Base-by-base conservation (phyloP, 2,113 vertebrate genomes). In the Anolis carolinensis region DNA sequence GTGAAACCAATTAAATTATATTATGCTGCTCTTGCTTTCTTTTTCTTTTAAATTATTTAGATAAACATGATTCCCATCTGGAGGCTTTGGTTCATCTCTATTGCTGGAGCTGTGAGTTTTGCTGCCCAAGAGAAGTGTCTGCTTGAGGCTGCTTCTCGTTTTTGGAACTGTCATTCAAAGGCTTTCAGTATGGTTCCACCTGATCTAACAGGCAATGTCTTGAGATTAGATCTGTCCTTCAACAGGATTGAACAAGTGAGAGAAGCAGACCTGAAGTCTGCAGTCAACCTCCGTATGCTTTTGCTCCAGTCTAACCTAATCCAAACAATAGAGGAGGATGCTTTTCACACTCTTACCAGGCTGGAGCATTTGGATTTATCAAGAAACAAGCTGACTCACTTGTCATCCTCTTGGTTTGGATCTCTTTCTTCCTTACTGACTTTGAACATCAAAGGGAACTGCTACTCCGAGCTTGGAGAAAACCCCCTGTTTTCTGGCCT, bases 291-390 rank as follows among this genome's bases (percentile, higher is more conserved):
- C 72, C 83, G 55, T 89, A 27, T 16, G 10, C 93, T 98, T 80
- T 84, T 91, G 48, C 81, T 98, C 84, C 94, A 86, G 18, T 88
- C 74, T 84, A 98, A 96, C 36, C 0, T 59, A 59, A 96, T 98
- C 85, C 63, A 65, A 34, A 87, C 39, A 0, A 96, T 98, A 87
- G 95, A 96, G 0, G 39, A 93, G 18, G 86, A 94, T 1, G 93
- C 97, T 0, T 98, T 98, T 86, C 1, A 0, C 7, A 89, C 90
- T 1, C 95, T 97, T 75, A 23, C 2, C 65, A 93, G 89, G 27
- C 94, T 98, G 13, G 92, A 97, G 88, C 90, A 91, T 74, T 92
- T 98, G 92, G 96, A 98, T 83, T 93, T 98, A 86, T 97, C 97
- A 1, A 68, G 89, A 11, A 98, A 98, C 86, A 89, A 34, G 2